phyloP scores from a whole-genome alignment of 2,797 vertebrate species.

The Ambastaia sidthimunki region DNA sequence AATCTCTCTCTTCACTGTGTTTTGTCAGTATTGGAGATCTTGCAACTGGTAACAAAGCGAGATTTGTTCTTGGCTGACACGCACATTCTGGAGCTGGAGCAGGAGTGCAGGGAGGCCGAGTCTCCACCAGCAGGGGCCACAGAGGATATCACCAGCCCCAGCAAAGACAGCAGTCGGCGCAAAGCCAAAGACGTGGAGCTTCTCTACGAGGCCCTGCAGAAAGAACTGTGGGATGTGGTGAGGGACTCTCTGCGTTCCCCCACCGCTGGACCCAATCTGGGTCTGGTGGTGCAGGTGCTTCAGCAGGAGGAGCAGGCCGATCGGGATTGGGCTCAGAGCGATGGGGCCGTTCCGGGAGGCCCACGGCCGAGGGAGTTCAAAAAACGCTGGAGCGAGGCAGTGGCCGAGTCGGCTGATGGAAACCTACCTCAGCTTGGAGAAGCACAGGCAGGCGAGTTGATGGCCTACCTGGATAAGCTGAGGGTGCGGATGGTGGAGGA shows the following conservation, averaged over 20 bases:
- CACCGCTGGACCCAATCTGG: slow-evolving; percentile 75
- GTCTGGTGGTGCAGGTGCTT: slow-evolving; percentile 85
- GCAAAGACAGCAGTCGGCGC: slow-evolving; percentile 77
- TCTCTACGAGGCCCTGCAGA: slow-evolving; percentile 89
- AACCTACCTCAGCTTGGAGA: slow-evolving; percentile 75
- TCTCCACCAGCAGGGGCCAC: slow-evolving; percentile 36
- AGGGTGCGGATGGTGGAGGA: slow-evolving; percentile 81
- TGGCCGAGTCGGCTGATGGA: slow-evolving; percentile 74
- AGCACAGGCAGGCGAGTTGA: slow-evolving; percentile 72
- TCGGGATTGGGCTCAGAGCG: slow-evolving; percentile 61
- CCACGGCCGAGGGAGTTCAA: slow-evolving; percentile 76
- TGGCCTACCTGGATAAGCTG: slow-evolving; percentile 78
- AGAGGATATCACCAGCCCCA: slow-evolving; percentile 62
- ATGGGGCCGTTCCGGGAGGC: slow-evolving; percentile 59
- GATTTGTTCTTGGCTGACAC: slow-evolving; percentile 85
- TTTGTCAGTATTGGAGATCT: slow-evolving; percentile 85
- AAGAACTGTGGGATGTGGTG: slow-evolving; percentile 87
- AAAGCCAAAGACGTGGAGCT: slow-evolving; percentile 88
- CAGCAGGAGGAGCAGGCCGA: slow-evolving; percentile 87
- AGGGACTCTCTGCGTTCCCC: slow-evolving; percentile 80
- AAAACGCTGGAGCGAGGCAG: slow-evolving; percentile 81
- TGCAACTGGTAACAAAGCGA: slow-evolving; percentile 85
- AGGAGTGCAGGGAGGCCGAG: slow-evolving; percentile 77
- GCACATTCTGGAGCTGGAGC: slow-evolving; percentile 90
- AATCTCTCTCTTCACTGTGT: slow-evolving; percentile 1